Conservation (phyloP, 2,888 invertebrate genomes). For the Ephialtes manifestator region DNA sequence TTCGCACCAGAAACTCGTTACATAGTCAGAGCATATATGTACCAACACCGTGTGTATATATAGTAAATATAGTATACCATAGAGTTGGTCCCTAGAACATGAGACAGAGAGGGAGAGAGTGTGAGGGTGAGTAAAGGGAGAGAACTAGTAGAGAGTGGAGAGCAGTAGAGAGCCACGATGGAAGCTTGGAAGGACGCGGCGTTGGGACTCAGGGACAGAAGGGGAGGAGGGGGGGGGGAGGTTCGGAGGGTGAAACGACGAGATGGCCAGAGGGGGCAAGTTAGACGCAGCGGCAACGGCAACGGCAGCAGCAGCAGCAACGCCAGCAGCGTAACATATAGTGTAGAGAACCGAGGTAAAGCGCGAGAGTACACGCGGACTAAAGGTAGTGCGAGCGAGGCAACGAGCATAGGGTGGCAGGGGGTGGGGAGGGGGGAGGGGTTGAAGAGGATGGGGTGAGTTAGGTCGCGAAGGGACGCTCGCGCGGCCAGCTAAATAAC, state of each 20-base stretch:
- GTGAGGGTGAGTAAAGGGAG: conserved; percentile 43
- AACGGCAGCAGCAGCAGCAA: conserved; percentile 53
- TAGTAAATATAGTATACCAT: conserved; percentile 18
- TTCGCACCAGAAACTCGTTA: background rate
- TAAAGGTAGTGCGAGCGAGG: conserved; percentile 58
- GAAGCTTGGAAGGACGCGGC: conserved; percentile 68
- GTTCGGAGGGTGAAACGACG: conserved; percentile 66
- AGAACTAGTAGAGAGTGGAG: conserved; percentile 46
- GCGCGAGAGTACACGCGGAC: conserved; percentile 53
- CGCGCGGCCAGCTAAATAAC: conserved; percentile 82
- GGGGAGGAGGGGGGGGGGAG: conserved; percentile 45
- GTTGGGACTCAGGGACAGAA: conserved; percentile 56
- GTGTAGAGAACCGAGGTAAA: conserved; percentile 44
- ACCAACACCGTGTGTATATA: background rate
- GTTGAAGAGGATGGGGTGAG: conserved; percentile 71
- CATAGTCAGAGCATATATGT: conserved; percentile 12
- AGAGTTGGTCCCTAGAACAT: conserved; percentile 42
- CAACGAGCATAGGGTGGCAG: too few species aligned
- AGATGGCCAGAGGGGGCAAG: conserved; percentile 68
- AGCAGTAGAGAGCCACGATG: conserved; percentile 65
- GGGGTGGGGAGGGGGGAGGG: conserved; percentile 53
- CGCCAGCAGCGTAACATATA: conserved; percentile 52
- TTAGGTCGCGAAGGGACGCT: conserved; percentile 82
- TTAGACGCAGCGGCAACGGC: conserved; percentile 67
- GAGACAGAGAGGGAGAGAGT: too few species aligned